A percentile compares a stretch with the other conserved stretches of the same genome.
These are phyloP conservation scores for Chaetorhynchus papuensis DNA, from an alignment of 2,113 vertebrate species.

Conservation along the genomic window DNA sequence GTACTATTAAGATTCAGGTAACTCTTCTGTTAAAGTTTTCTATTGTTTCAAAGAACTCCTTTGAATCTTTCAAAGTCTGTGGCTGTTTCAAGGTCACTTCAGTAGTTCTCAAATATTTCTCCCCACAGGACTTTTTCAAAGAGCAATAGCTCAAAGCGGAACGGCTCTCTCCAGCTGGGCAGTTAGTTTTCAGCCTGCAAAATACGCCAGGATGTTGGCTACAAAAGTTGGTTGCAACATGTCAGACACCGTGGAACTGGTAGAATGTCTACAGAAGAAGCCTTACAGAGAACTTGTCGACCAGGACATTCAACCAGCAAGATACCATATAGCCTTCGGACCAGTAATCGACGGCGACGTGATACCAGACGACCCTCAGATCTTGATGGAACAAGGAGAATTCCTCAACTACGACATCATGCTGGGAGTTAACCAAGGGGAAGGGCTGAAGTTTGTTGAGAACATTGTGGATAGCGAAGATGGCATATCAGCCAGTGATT, in stretches of 20 bases:
- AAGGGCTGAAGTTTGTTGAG: conserved; percentile 97
- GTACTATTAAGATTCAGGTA: background rate
- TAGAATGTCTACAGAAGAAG: conserved; percentile 94
- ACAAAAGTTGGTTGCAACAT: conserved; percentile 97
- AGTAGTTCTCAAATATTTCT: conserved; percentile 60
- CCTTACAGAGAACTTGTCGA: conserved; percentile 97
- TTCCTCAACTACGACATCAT: conserved; percentile 99
- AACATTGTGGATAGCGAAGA: conserved; percentile 97
- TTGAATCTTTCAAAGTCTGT: conserved; percentile 25
- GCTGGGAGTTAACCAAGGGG: conserved; percentile 97
- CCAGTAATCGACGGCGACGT: conserved; percentile 99
- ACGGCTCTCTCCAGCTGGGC: conserved; percentile 98
- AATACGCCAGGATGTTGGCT: conserved; percentile 93
- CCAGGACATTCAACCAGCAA: conserved; percentile 96
- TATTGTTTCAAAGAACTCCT: conserved; percentile 18
- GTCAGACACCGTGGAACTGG: conserved; percentile 91
- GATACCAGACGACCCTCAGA: conserved; percentile 97
- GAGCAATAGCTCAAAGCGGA: conserved; percentile 97
- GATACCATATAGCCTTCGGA: conserved; percentile 98
- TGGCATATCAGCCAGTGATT: conserved; percentile 96
- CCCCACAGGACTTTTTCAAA: conserved; percentile 91
- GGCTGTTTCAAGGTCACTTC: conserved; percentile 47
- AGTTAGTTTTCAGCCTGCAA: conserved; percentile 96
- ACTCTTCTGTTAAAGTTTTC: background rate
- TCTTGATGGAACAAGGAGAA: conserved; percentile 98